Evolutionary conservation across 2,888 invertebrate species (phyloP), one percentile per base, ranked within the genome.

Genomic region (Eupithecia inturbata): DNA sequence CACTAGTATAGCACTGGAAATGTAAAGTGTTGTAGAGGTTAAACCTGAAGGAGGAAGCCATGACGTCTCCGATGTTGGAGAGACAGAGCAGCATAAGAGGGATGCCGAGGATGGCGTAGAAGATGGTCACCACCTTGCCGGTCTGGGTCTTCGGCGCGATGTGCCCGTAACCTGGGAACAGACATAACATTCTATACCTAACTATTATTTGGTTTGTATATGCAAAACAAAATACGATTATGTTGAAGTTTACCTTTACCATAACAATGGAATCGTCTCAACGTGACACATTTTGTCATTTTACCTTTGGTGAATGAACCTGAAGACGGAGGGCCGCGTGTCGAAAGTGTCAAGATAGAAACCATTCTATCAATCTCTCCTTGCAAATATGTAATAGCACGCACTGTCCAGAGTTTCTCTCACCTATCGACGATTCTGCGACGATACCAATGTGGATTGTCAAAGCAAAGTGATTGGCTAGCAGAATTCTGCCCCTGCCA

Each of bases 81-180:
- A 99, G 95, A 84, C 99, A 99, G 26, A 99, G 95, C 83, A 99
- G 95, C 98, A 99, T 99, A 80, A 99, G 95, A 0, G 99, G 99
- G 82, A 99, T 99, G 67, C 98, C 99, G 79, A 99, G 95, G 87
- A 99, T 98, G 33, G 99, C 99, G 92, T 99, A 99, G 89, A 99
- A 97, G 85, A 99, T 99, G 19, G 99, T 99, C 80, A 98, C 97
- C 80, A 99, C 97, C 92, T 99, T 99, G 62, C 99, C 99, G 88
- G 97, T 97, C 84, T 97, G 96, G 0, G 99, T 99, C 94, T 98
- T 98, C 1, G 99, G 99, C 0, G 98, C 97, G 76, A 99, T 98
- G 90, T 99, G 98, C 10, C 99, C 99, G 90, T 99, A 99, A 53
- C 99, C 98, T 98, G 90, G 36, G 90, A 88, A 71, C 53, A 53